phyloP scores from a whole-genome alignment of 1,140 invertebrate genomes.

The Drosophila pallidifrons region DNA sequence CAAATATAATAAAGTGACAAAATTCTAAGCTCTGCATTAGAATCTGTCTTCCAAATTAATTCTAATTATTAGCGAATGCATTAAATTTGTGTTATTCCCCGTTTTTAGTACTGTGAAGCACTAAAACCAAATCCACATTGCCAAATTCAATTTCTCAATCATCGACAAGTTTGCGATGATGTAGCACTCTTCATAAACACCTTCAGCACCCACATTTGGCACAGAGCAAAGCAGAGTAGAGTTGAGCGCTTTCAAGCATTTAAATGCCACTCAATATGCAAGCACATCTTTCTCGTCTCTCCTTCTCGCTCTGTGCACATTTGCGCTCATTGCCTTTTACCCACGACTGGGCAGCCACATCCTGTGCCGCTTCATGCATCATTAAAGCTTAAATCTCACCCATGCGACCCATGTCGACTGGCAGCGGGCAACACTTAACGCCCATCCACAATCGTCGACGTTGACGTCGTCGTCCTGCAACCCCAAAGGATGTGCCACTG shows the following conservation, averaged over 20 bases:
- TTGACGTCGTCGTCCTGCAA: constrained; percentile 13
- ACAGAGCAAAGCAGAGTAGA: neutral
- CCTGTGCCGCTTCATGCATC: constrained; percentile 83
- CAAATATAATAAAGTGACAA: too few relatives aligned
- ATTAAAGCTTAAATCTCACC: constrained; percentile 84
- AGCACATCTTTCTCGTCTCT: constrained; percentile 54
- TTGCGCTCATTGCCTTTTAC: constrained; percentile 82
- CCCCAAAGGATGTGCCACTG: constrained; percentile 31
- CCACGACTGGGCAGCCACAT: constrained; percentile 82
- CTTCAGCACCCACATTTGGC: constrained; percentile 54
- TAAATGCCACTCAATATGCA: constrained; percentile 83
- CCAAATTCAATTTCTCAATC: constrained; percentile 52
- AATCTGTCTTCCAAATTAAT: neutral
- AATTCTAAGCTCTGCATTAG: too few relatives aligned
- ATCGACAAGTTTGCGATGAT: constrained; percentile 41
- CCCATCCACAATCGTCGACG: constrained; percentile 21
- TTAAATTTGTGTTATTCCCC: too few relatives aligned
- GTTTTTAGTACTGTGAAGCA: neutral
- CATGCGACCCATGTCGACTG: constrained; percentile 79
- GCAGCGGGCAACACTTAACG: constrained; percentile 72
- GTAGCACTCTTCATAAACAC: constrained; percentile 73
- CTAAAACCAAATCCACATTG: neutral
- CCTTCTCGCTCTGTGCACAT: constrained; percentile 50
- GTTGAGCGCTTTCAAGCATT: constrained; percentile 71
- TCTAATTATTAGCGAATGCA: neutral